Percentiles rank a stretch among this genome's conserved stretches.
Evolutionary conservation across 2,797 vertebrate genomes (phyloP).

Genomic region (Eupleurogrammus muticus): DNA sequence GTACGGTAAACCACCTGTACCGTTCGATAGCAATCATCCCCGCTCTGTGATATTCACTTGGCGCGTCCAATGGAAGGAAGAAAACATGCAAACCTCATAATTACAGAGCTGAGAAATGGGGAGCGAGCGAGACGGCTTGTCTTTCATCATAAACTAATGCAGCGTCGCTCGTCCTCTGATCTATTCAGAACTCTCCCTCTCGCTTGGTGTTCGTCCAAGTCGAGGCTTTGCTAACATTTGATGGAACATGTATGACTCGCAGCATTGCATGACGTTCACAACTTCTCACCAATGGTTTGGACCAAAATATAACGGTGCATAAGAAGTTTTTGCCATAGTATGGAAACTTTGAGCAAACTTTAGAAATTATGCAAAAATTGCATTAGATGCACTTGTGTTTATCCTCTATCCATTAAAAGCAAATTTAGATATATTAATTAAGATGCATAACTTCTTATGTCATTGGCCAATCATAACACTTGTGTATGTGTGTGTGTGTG

Average conservation of each 20-base stretch:
- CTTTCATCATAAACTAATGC: conserved; percentile 76
- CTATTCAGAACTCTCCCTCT: conserved; percentile 52
- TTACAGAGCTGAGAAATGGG: conserved; percentile 64
- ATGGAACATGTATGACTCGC: conserved; percentile 37
- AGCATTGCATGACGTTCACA: conserved; percentile 28
- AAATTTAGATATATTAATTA: too few species aligned
- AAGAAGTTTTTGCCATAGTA: background rate
- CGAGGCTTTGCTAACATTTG: conserved; percentile 23
- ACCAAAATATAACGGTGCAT: background rate
- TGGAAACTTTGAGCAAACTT: background rate
- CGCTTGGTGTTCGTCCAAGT: conserved; percentile 43
- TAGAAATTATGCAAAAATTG: background rate
- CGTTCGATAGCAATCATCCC: conserved; percentile 61
- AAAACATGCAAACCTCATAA: conserved; percentile 67
- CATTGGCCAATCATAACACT: too few species aligned
- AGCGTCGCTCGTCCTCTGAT: conserved; percentile 48
- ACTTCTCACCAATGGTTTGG: conserved; percentile 15
- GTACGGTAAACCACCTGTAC: conserved; percentile 73
- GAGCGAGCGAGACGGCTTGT: conserved; percentile 50
- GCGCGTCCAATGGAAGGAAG: conserved; percentile 62
- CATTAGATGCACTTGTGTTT: background rate
- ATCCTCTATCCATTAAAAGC: background rate
- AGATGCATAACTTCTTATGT: too few species aligned
- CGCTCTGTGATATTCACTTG: conserved; percentile 68
- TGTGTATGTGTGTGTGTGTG: background rate